phyloP scores from a whole-genome alignment of 2,888 invertebrate species.

The Hirtodrosophila trivittata region DNA sequence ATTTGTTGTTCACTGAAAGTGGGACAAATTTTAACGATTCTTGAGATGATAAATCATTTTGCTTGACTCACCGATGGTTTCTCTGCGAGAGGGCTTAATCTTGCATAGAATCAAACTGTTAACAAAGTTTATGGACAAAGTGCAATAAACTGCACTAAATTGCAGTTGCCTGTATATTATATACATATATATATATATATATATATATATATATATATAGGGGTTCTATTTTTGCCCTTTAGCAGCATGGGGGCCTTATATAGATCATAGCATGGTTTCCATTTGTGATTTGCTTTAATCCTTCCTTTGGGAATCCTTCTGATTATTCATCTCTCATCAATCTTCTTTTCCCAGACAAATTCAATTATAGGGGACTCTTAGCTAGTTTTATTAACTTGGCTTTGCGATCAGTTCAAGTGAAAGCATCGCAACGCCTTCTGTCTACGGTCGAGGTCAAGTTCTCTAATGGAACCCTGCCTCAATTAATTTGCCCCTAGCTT shows the following conservation, averaged over 20 bases:
- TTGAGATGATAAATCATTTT: too few species aligned
- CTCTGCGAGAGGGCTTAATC: too few species aligned
- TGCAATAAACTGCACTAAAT: neutral
- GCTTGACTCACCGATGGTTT: too few species aligned
- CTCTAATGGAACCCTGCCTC: conserved; percentile 6
- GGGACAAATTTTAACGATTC: too few species aligned
- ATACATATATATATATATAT: neutral
- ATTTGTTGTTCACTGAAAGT: too few species aligned
- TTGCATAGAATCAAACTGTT: too few species aligned
- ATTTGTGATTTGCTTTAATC: too few species aligned
- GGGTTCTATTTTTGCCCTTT: neutral
- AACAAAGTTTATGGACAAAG: neutral
- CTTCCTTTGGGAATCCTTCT: too few species aligned
- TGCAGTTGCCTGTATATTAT: neutral
- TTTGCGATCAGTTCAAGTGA: conserved; percentile 34
- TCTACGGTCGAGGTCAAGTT: conserved; percentile 16
- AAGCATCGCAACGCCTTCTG: conserved; percentile 29
- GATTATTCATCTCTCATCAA: too few species aligned
- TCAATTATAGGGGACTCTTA: neutral
- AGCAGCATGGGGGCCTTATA: too few species aligned
- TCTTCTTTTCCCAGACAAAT: too few species aligned
- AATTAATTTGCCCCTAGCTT: conserved; percentile 15
- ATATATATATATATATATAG: neutral
- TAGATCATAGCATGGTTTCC: too few species aligned
- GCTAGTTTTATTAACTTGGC: conserved; percentile 23